Evolutionary conservation across 2,797 vertebrate species (phyloP).

Genomic region (Chloroceryle inda): DNA sequence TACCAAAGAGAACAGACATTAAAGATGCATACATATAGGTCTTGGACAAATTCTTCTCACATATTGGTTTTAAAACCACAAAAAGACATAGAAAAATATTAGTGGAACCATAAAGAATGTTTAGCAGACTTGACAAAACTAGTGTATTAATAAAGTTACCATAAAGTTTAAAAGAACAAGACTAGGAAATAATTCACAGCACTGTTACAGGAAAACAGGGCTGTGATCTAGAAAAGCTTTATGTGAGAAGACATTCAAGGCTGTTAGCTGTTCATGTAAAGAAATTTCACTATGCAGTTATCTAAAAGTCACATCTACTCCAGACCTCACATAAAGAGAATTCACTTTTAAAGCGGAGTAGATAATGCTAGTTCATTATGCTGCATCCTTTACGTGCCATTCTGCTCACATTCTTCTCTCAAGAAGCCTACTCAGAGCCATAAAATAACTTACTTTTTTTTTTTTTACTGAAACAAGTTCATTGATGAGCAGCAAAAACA

Average conservation of each 20-base stretch:
- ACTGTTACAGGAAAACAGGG: neutral
- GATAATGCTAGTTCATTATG: neutral
- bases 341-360: neutral
- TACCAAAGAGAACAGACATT: slow-evolving; percentile 8
- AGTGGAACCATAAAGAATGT: neutral
- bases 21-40: neutral
- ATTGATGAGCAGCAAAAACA: neutral
- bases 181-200: neutral
- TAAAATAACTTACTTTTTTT: neutral
- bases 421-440: neutral
- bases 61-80: neutral
- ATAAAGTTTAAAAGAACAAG: neutral
- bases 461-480: neutral
- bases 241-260: neutral
- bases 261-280: neutral
- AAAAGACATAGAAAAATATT: neutral
- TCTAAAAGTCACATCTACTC: neutral
- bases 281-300: neutral
- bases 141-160: neutral
- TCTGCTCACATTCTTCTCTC: neutral
- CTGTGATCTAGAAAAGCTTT: neutral
- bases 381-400: neutral
- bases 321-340: neutral
- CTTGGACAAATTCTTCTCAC: neutral
- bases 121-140: neutral